Evolutionary conservation across 2,888 invertebrate genomes (phyloP).

Genomic region (Saturnia japonica): DNA sequence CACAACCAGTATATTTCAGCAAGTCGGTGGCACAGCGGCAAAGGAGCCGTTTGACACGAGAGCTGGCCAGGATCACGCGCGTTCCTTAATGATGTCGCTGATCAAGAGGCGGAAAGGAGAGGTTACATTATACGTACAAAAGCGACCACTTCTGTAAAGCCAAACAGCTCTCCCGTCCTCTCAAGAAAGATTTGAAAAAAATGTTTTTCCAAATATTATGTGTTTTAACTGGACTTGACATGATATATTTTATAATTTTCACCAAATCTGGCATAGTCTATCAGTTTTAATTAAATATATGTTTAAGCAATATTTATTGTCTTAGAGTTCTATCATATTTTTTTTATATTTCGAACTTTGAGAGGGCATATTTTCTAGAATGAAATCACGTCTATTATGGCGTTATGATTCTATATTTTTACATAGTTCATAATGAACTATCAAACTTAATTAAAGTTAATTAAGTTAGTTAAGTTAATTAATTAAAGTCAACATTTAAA

Average conservation of each 20-base stretch:
- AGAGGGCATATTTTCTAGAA: not conserved
- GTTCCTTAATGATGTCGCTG: conserved; percentile 38
- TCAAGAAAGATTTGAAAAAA: not conserved
- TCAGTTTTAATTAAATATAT: not conserved
- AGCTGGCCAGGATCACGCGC: conserved; percentile 35
- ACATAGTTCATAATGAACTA: not conserved
- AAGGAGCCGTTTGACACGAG: conserved; percentile 29
- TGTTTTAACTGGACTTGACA: not conserved
- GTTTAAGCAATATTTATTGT: not conserved
- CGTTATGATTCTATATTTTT: not conserved
- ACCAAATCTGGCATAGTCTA: not conserved
- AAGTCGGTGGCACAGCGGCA: conserved; percentile 6
- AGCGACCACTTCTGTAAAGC: conserved; percentile 2
- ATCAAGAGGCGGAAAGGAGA: conserved; percentile 27
- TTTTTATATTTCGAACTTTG: not conserved
- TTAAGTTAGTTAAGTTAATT: too few relatives aligned
- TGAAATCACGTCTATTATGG: not conserved
- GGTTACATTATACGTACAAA: conserved; percentile 15
- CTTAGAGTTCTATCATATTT: not conserved
- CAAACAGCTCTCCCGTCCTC: not conserved
- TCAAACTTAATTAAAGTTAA: too few relatives aligned
- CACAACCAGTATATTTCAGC: not conserved
- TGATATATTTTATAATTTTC: not conserved
- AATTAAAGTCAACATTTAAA: too few relatives aligned
- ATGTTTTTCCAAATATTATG: not conserved